These are phyloP conservation scores for Tapirus terrestris DNA, from an alignment of 2,113 vertebrate genomes.

Conservation along the genomic window DNA sequence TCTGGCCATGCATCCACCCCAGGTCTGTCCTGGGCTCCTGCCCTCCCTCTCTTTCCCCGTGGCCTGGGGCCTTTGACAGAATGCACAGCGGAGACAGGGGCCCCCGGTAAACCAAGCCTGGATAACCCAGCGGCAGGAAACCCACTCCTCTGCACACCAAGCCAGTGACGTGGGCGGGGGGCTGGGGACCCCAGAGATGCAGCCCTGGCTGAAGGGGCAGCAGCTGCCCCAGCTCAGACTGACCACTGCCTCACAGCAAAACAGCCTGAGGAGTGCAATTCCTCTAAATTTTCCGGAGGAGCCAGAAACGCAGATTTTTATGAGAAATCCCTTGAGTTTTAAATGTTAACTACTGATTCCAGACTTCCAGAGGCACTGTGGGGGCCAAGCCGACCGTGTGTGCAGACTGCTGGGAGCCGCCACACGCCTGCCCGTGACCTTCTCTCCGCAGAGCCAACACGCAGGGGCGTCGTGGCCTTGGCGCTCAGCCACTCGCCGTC, in stretches of 20 bases:
- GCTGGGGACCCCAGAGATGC: not conserved
- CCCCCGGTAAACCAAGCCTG: not conserved
- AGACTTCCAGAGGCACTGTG: not conserved
- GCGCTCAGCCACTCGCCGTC: accelerated
- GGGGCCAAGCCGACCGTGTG: not conserved
- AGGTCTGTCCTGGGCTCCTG: too few relatives aligned
- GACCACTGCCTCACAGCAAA: not conserved
- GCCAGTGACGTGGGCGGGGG: accelerated
- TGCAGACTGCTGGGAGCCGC: conserved; percentile 20
- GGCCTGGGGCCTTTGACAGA: too few relatives aligned
- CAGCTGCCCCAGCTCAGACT: not conserved
- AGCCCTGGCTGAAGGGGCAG: accelerated
- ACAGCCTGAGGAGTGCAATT: not conserved
- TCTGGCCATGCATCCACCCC: accelerated
- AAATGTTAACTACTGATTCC: conserved; percentile 67
- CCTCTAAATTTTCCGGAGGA: not conserved
- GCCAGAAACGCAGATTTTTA: not conserved
- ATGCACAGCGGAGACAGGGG: accelerated
- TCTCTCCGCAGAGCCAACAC: accelerated
- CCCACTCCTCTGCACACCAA: accelerated
- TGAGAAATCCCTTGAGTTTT: conserved; percentile 45
- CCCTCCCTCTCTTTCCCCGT: not conserved
- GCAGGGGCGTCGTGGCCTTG: accelerated
- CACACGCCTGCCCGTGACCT: not conserved
- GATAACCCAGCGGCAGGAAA: accelerated